Evolutionary conservation across 2,888 invertebrate genomes (phyloP).

Genomic region (Himalopsyche anomala): DNA sequence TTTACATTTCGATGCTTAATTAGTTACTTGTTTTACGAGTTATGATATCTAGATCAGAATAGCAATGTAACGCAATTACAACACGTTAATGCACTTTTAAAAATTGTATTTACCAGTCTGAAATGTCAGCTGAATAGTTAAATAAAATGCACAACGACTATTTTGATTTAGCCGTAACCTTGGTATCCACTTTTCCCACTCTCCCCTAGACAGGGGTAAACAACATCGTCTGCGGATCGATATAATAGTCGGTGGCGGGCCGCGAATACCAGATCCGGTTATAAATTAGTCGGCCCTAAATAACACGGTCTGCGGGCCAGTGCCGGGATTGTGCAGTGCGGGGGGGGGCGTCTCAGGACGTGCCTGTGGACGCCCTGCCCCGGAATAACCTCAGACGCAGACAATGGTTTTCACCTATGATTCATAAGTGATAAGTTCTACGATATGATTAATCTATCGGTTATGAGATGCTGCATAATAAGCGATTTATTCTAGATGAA

Average conservation of each 20-base stretch:
- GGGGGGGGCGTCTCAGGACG: slow-evolving; percentile 50
- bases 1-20: no score
- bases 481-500: no score
- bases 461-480: no score
- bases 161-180: slow-evolving; percentile 34
- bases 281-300: slow-evolving; percentile 74
- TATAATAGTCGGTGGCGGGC: slow-evolving; percentile 70
- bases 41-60: no score
- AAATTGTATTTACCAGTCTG: no score
- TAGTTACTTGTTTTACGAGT: no score
- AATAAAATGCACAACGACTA: not conserved
- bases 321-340: slow-evolving; percentile 63
- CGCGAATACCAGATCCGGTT: slow-evolving; percentile 72
- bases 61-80: no score
- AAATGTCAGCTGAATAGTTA: no score
- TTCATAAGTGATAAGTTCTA: no score
- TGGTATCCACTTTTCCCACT: slow-evolving; percentile 53
- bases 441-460: no score
- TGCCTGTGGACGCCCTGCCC: slow-evolving; percentile 50
- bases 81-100: no score
- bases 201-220: slow-evolving; percentile 60
- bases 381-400: slow-evolving; percentile 41
- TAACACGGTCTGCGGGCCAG: slow-evolving; percentile 66
- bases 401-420: slow-evolving; percentile 5
- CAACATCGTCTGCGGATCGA: slow-evolving; percentile 68